Conservation (phyloP, 2,797 vertebrate genomes). For the Sebastes itinus region DNA sequence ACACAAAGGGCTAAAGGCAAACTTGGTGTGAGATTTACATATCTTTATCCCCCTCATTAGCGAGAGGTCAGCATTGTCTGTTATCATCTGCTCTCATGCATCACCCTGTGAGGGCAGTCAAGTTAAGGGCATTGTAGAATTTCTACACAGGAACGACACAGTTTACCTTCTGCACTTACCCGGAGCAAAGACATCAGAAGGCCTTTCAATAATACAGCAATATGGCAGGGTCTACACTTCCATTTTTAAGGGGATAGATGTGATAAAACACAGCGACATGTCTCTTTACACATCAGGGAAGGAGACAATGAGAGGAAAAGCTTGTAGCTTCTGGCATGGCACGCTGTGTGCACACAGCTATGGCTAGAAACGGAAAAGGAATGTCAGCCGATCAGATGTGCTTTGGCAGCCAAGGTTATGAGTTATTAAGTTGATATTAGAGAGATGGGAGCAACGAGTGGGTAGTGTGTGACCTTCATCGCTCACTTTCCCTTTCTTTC, state of each 20-base stretch:
- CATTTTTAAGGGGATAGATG: conserved; percentile 43
- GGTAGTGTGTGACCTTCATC: conserved; percentile 74
- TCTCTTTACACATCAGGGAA: conserved; percentile 48
- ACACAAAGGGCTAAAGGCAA: conserved; percentile 29
- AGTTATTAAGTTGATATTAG: conserved; percentile 65
- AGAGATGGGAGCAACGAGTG: conserved; percentile 43
- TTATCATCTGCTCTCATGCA: conserved; percentile 15
- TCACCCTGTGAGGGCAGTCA: conserved; percentile 27
- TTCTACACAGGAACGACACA: background rate
- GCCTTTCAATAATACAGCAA: conserved; percentile 50
- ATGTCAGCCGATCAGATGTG: conserved; percentile 40
- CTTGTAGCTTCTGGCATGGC: conserved; percentile 43
- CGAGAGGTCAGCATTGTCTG: conserved; percentile 41
- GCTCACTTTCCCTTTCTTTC: conserved; percentile 38
- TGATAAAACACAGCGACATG: conserved; percentile 55
- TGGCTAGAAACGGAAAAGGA: conserved; percentile 21
- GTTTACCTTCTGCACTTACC: conserved; percentile 22
- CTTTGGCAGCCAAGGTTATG: conserved; percentile 53
- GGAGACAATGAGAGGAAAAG: conserved; percentile 47
- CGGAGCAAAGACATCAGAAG: conserved; percentile 19
- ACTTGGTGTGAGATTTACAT: conserved; percentile 41
- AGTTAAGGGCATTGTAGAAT: conserved; percentile 26
- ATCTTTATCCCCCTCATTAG: conserved; percentile 54
- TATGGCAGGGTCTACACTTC: conserved; percentile 24
- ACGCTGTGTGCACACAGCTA: conserved; percentile 38